Evolutionary conservation across 2,888 invertebrate genomes (phyloP).

Genomic region (Pristionchus arcanus): DNA sequence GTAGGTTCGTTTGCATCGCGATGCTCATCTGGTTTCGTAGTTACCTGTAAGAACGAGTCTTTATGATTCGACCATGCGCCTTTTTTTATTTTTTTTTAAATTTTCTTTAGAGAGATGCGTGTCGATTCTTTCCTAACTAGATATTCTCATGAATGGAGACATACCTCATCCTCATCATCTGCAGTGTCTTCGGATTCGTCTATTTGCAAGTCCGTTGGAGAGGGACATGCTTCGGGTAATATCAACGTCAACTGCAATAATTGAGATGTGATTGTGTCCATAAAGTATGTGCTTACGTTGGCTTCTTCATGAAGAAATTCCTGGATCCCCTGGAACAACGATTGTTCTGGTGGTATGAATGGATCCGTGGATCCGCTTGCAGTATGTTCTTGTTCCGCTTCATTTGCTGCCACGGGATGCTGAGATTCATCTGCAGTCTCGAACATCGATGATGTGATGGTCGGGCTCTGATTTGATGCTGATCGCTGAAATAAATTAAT

Average conservation of each 20-base stretch:
- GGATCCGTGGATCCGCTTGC: background rate
- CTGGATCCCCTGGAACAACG: background rate
- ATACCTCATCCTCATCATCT: background rate
- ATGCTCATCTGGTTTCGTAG: too few species aligned
- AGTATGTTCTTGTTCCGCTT: background rate
- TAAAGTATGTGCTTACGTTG: background rate
- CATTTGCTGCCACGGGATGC: background rate
- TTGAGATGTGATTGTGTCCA: background rate
- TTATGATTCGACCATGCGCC: too few species aligned
- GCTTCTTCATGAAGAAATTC: background rate
- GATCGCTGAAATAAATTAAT: background rate
- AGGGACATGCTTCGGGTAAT: background rate
- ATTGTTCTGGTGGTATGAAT: background rate
- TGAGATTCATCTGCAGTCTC: background rate
- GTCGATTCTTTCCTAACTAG: too few species aligned
- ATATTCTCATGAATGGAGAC: background rate
- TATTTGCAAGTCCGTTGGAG: background rate
- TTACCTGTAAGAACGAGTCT: too few species aligned
- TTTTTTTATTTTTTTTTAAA: too few species aligned
- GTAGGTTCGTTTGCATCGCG: too few species aligned
- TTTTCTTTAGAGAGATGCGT: too few species aligned
- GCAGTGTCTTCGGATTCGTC: background rate
- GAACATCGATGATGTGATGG: background rate
- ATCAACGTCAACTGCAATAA: background rate
- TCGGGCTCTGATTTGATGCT: background rate